phyloP scores from a whole-genome alignment of 2,888 invertebrate species.

The Phaedon cochleariae region DNA sequence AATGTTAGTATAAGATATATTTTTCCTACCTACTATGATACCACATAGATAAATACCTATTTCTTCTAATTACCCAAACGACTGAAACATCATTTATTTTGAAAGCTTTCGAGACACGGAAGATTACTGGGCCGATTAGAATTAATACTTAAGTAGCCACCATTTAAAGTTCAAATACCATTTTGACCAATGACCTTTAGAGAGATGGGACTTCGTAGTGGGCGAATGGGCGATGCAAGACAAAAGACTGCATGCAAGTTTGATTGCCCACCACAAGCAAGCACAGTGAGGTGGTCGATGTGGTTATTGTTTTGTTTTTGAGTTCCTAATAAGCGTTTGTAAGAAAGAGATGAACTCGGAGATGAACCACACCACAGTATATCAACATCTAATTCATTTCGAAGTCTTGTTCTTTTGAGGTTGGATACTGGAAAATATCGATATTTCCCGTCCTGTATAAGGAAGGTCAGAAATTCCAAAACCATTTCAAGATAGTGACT shows the following conservation, averaged over 20 bases:
- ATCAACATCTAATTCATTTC: no score
- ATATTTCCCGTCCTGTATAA: no score
- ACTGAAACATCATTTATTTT: no score
- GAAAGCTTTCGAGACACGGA: constrained; percentile 13
- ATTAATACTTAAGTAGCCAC: constrained; percentile 31
- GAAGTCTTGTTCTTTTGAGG: no score
- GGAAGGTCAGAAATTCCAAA: no score
- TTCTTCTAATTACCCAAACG: constrained; percentile 7
- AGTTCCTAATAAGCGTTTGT: background rate
- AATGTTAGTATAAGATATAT: no score
- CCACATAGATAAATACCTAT: no score
- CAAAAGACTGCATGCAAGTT: constrained; percentile 4
- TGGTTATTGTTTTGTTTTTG: constrained; percentile 1
- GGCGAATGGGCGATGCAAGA: constrained; percentile 11
- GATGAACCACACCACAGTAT: no score
- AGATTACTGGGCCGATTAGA: constrained; percentile 25
- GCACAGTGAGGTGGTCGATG: background rate
- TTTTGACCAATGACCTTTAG: constrained; percentile 35
- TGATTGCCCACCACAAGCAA: background rate
- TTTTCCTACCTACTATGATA: no score
- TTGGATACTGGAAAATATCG: no score
- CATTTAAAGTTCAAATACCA: constrained; percentile 33
- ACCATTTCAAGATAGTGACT: no score
- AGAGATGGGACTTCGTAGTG: constrained; percentile 11
- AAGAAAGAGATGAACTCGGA: no score